Conservation (phyloP, 2,888 invertebrate genomes). For the Nomada ruficornis region DNA sequence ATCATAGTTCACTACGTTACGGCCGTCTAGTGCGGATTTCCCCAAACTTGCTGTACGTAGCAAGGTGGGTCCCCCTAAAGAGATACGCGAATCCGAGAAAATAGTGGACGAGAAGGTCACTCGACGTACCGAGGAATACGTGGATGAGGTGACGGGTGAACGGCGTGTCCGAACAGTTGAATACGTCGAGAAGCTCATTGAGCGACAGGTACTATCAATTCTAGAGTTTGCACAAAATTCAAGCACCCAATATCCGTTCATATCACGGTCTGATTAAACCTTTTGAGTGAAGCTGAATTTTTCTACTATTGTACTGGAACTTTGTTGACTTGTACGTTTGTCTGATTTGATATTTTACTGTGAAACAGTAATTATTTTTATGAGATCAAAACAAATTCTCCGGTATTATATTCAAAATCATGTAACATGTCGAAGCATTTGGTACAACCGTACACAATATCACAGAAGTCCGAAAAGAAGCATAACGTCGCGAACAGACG, state of each 20-base stretch:
- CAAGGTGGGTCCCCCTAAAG: slow-evolving; percentile 92
- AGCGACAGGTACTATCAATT: slow-evolving; percentile 92
- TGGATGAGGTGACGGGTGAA: slow-evolving; percentile 94
- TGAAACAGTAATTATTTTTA: background rate
- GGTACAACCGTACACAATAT: background rate
- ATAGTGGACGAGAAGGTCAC: slow-evolving; percentile 95
- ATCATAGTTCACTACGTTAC: slow-evolving; percentile 84
- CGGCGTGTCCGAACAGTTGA: slow-evolving; percentile 95
- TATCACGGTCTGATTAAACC: slow-evolving; percentile 19
- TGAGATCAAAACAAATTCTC: too few relatives aligned
- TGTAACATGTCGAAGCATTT: slow-evolving; percentile 7
- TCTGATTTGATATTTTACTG: background rate
- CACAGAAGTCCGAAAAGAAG: background rate
- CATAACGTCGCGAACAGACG: background rate
- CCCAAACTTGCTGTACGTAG: slow-evolving; percentile 95
- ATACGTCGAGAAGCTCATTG: slow-evolving; percentile 97
- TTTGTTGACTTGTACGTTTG: background rate
- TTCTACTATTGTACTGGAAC: background rate
- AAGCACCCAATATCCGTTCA: slow-evolving; percentile 49
- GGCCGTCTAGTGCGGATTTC: slow-evolving; percentile 88
- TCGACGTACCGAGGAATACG: slow-evolving; percentile 93
- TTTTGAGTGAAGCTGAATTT: slow-evolving; percentile 2
- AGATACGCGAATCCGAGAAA: slow-evolving; percentile 95
- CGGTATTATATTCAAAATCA: background rate
- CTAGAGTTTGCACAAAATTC: slow-evolving; percentile 65